These are phyloP conservation scores for Plotosus lineatus DNA, from an alignment of 2,113 vertebrate species.

Conservation along the genomic window DNA sequence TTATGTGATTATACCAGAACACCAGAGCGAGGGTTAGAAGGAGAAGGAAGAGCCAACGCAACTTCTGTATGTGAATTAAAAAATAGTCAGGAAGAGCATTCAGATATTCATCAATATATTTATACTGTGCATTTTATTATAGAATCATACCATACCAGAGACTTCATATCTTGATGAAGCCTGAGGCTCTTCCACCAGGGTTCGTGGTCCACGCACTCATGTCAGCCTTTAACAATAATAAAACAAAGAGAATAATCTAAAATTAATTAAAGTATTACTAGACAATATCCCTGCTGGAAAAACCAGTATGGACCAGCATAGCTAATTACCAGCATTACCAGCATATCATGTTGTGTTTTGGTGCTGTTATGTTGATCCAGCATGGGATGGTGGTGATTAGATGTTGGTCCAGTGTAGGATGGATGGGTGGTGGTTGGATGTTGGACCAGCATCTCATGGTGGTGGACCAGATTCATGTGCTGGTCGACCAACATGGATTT, in stretches of 20 bases:
- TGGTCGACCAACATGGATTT: no score
- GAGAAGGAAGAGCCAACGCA: slow-evolving; percentile 62
- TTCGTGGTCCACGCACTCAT: neutral
- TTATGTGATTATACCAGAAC: slow-evolving; percentile 65
- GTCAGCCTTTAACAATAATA: slow-evolving; percentile 1
- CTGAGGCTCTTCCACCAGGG: slow-evolving; percentile 18
- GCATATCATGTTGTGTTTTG: no score
- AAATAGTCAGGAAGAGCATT: neutral
- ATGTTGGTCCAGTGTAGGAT: no score
- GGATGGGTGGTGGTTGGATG: no score
- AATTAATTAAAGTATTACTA: neutral
- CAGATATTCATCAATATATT: neutral
- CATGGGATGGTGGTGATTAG: no score
- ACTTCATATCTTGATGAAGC: slow-evolving; percentile 43
- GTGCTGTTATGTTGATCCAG: no score
- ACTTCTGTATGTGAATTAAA: slow-evolving; percentile 48
- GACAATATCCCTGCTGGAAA: neutral
- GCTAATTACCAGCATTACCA: no score
- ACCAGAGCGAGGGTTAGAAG: slow-evolving; percentile 60
- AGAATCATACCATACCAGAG: slow-evolving; percentile 33
- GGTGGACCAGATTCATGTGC: no score
- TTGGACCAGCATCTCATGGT: no score
- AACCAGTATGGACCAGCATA: no score
- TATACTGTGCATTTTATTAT: neutral
- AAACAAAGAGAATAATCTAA: neutral